Base-by-base conservation (phyloP, 2,113 vertebrate species). In the Cottus gobio region DNA sequence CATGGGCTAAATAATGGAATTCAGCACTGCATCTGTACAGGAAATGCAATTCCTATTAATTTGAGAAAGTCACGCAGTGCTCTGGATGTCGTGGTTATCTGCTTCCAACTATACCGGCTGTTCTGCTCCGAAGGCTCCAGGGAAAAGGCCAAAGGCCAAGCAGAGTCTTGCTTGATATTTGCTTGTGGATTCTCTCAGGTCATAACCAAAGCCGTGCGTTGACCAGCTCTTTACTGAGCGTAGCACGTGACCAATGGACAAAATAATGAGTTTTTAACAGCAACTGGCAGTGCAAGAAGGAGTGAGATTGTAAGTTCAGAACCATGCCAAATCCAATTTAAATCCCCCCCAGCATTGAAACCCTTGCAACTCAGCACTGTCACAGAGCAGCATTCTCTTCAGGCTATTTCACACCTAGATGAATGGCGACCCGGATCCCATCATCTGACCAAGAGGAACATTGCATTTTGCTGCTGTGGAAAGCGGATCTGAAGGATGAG, bases 351-450 rank as follows among this genome's bases (percentile, higher is more conserved):
- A 39, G 71, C 68, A 8, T 79, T 56, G 34, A 84, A 34, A 64
- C 63, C 50, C n/a, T 28, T 7, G 71, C 5, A 16, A 7, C 52
- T 81, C 71, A 37, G 62, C 18, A 2, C 71, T 42, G 60, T 80
- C 74, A 64, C 7, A 71, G 58, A 57, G 81, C 77, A 8, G 52
- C 12, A 5, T 37, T 77, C 71, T 79, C 80, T 74, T 73, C 71
- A 54, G 76, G 88, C 82, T 68, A 81, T 90, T 88, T 87, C 88
- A 87, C 87, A 82, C 74, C 50, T 57, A 30, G 80, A 84, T 86
- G 31, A 85, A 90, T 75, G 52, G 60, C 67, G 44, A 28, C 60
- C 39, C 9, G 24, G 60, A 66, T 64, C 13, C 67, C 65, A 64
- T 82, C 78, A 34, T 77, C 37, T 75, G 61, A 82, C 75, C 2